A percentile compares a stretch with the other conserved stretches of the same genome.
These are phyloP conservation scores for Aphaenogaster ashmeadi DNA, from an alignment of 1,140 invertebrate species.

Conservation along the genomic window DNA sequence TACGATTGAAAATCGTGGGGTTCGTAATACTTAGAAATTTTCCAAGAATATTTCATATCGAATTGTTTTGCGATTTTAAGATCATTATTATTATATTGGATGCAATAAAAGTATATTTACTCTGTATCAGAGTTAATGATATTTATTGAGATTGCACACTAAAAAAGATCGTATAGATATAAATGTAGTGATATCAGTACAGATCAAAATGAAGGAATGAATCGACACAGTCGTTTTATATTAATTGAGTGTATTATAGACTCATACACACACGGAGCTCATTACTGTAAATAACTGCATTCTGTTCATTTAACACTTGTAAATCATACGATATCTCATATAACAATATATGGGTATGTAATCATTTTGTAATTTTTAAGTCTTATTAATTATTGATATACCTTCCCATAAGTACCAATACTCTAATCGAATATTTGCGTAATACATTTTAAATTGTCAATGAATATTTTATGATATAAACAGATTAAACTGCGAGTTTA, in stretches of 20 bases:
- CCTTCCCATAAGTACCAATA: slow-evolving; percentile 23
- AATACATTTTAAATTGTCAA: slow-evolving; percentile 5
- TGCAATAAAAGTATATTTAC: slow-evolving; percentile 65
- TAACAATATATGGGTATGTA: slow-evolving; percentile 63
- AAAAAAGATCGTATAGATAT: slow-evolving; percentile 25
- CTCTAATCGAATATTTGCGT: neutral
- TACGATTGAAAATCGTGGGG: neutral
- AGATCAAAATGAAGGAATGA: neutral
- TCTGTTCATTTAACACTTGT: slow-evolving; percentile 71
- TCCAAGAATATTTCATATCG: slow-evolving; percentile 5
- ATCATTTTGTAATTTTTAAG: slow-evolving; percentile 24
- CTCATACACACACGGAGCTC: slow-evolving; percentile 65
- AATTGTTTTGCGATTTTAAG: neutral
- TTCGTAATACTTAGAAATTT: slow-evolving; percentile 49
- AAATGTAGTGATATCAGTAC: slow-evolving; percentile 3
- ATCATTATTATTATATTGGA: slow-evolving; percentile 8
- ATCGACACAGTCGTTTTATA: slow-evolving; percentile 35
- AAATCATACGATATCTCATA: slow-evolving; percentile 70
- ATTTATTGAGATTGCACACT: slow-evolving; percentile 74
- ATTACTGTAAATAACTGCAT: slow-evolving; percentile 80
- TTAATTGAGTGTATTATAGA: slow-evolving; percentile 63
- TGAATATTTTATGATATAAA: slow-evolving; percentile 28
- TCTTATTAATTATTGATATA: slow-evolving; percentile 58
- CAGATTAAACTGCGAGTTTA: neutral
- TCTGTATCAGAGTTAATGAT: slow-evolving; percentile 83